Evolutionary conservation across 2,113 vertebrate genomes (phyloP), one percentile per base, ranked within the genome.

Genomic region (Prunella himalayana): DNA sequence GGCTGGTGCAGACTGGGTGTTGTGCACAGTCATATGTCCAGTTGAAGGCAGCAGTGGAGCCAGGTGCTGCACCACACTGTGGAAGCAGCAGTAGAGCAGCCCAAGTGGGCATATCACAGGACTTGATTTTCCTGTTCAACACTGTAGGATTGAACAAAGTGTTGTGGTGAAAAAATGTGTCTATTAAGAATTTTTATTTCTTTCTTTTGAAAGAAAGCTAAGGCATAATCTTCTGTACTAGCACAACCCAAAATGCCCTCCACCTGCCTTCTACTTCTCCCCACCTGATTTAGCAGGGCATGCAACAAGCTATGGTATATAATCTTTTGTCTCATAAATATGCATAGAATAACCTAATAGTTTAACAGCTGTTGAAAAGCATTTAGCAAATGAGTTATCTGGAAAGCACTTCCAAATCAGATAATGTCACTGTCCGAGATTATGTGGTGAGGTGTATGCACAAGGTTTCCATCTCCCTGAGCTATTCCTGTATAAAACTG

Each of bases 361-460:
- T 90, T 93, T 84, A 92, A 76, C 81, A 91, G 86, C 93, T 96
- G 80, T 76, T 95, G 65, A 92, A 86, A 94, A 94, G 59, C 95
- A 88, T 87, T 97, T 94, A 88, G 87, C 70, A 94, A 95, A 85
- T 92, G 63, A 91, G 68, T 94, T 95, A 82, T 28, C 63, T 90
- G 35, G 56, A 84, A 94, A 89, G 14, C 63, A 41, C 56, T 91
- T 81, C 73, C 73, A 76, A 73, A 95, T 95, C 85, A 84, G 80
- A 86, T 94, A 95, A 95, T 71, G 59, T 41, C 65, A 47, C 39
- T 85, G 71, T 50, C 57, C 0, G 6, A 94, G 61, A 86, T 92
- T 57, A 69, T 59, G 24, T 28, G 28, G 66, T 41, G 85, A 95
- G 91, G 54, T 80, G 25, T 47, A 19, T 21, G 50, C 1, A 0